Evolutionary conservation across 2,888 invertebrate genomes (phyloP).

Genomic region (Lasioglossum pauxillum): DNA sequence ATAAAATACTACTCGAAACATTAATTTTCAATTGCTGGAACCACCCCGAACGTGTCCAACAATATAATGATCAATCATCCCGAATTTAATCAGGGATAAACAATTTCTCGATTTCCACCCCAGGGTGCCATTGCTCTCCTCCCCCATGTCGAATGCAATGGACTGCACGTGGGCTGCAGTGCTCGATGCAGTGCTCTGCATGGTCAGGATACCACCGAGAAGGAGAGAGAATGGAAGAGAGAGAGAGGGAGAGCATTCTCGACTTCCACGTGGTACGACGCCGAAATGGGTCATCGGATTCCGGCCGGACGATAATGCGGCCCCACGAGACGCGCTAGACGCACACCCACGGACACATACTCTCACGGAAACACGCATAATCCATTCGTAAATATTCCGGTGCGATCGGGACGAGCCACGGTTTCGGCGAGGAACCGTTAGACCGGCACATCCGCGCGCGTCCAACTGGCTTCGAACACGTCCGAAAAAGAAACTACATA

Average conservation of each 20-base stretch:
- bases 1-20: too few relatives aligned
- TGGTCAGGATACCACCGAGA: neutral
- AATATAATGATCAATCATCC: neutral
- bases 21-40: too few relatives aligned
- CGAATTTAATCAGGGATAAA: slow-evolving; percentile 6
- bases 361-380: neutral
- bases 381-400: slow-evolving; percentile 49
- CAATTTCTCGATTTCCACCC: neutral
- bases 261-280: slow-evolving; percentile 23
- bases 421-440: slow-evolving; percentile 62
- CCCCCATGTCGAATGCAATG: slow-evolving; percentile 29
- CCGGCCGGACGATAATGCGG: slow-evolving; percentile 49
- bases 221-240: neutral
- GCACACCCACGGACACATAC: neutral
- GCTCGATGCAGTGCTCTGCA: neutral
- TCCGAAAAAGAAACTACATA: slow-evolving; percentile 43
- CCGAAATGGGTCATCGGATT: slow-evolving; percentile 62
- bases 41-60: too few relatives aligned
- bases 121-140: neutral
- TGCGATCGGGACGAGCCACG: slow-evolving; percentile 13
- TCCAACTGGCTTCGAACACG: slow-evolving; percentile 22
- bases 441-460: slow-evolving; percentile 50
- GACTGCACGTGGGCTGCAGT: slow-evolving; percentile 20
- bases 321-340: slow-evolving; percentile 35
- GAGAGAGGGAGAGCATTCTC: slow-evolving; percentile 16